phyloP scores from a whole-genome alignment of 1,140 invertebrate species.

The Drosophila punjabiensis region DNA sequence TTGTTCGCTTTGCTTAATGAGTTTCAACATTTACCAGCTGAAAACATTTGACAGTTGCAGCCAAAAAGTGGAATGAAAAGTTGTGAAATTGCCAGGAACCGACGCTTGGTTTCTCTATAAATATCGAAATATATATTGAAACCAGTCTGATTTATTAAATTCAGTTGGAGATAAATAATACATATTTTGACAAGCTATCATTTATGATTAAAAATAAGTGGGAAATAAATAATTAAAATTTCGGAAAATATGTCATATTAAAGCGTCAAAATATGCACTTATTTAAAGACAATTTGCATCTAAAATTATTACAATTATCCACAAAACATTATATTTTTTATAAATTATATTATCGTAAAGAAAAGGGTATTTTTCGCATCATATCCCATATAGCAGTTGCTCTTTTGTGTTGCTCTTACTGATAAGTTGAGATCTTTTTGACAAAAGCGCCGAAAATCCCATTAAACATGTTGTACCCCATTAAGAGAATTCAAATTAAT shows the following conservation, averaged over 20 bases:
- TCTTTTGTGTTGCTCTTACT: slow-evolving; percentile 1
- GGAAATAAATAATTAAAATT: no score
- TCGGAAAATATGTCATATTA: background rate
- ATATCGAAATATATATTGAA: background rate
- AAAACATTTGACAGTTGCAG: slow-evolving; percentile 75
- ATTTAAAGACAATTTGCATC: background rate
- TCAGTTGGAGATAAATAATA: background rate
- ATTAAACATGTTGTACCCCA: slow-evolving; percentile 81
- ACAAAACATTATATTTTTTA: no score
- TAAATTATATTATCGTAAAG: background rate
- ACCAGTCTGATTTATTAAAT: background rate
- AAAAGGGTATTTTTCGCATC: background rate
- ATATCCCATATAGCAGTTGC: no score
- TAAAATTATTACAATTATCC: background rate
- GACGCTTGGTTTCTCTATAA: background rate
- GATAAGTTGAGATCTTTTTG: slow-evolving; percentile 38
- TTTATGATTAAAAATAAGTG: background rate
- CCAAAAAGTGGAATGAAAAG: slow-evolving; percentile 28
- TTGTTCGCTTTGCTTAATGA: slow-evolving; percentile 69
- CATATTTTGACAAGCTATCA: background rate
- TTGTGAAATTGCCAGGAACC: background rate
- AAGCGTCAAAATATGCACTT: background rate
- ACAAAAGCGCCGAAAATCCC: slow-evolving; percentile 72
- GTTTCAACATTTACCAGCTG: slow-evolving; percentile 79
- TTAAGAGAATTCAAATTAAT: slow-evolving; percentile 81